A percentile compares a stretch with the other conserved stretches of the same genome.
phyloP scores from a whole-genome alignment of 2,113 vertebrate genomes.

The Cyprinus carpio region DNA sequence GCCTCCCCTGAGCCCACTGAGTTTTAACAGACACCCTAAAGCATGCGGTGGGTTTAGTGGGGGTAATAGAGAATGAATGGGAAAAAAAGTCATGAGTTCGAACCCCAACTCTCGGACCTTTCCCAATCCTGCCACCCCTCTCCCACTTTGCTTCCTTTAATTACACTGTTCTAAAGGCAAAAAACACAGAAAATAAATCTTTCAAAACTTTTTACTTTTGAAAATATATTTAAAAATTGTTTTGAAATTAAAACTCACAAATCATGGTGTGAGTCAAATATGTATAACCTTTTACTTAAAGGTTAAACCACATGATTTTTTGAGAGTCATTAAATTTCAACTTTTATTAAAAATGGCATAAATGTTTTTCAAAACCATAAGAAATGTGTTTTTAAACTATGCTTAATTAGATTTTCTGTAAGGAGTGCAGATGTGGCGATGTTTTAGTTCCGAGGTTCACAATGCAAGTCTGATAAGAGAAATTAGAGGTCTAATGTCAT shows the following conservation, averaged over 20 bases:
- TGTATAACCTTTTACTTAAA: background rate
- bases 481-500: slow-evolving; percentile 3
- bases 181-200: no score
- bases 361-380: background rate
- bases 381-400: background rate
- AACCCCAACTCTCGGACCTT: no score
- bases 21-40: no score
- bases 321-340: background rate
- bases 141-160: no score
- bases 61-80: no score
- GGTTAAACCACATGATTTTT: background rate
- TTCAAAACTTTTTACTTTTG: background rate
- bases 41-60: no score
- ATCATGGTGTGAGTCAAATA: background rate
- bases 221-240: background rate
- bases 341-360: background rate
- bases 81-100: no score
- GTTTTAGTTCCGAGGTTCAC: background rate
- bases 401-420: background rate
- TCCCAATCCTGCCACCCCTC: no score
- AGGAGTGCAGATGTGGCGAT: background rate
- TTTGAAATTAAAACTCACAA: background rate
- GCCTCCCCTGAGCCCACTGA: no score
- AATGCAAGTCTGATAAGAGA: background rate
- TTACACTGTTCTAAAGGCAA: no score